Percentiles rank a stretch among this genome's conserved stretches.
phyloP scores from a whole-genome alignment of 2,113 vertebrate genomes.

The Perca fluviatilis region DNA sequence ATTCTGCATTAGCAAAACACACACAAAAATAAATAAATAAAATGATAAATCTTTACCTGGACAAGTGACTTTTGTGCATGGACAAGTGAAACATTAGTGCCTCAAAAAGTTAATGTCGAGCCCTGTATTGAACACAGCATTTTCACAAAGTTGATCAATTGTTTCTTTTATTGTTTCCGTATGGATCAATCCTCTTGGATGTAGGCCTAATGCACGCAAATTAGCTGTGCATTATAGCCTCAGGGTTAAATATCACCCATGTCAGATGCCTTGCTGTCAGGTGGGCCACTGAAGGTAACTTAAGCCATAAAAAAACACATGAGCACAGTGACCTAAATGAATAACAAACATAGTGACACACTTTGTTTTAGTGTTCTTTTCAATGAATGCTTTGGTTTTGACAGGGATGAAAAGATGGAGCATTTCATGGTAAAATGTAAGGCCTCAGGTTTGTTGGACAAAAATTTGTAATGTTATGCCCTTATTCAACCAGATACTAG shows the following conservation, averaged over 20 bases:
- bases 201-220: background rate
- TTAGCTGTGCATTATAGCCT: too few relatives aligned
- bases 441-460: too few relatives aligned
- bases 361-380: background rate
- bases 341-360: background rate
- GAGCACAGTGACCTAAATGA: background rate
- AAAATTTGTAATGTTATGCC: too few relatives aligned
- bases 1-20: too few relatives aligned
- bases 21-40: too few relatives aligned
- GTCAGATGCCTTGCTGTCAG: background rate
- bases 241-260: background rate
- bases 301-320: background rate
- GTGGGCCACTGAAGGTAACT: background rate
- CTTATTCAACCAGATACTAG: too few relatives aligned
- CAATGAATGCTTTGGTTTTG: background rate
- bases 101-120: too few relatives aligned
- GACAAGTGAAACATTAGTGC: too few relatives aligned
- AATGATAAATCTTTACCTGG: too few relatives aligned
- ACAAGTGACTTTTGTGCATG: too few relatives aligned
- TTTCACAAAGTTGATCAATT: background rate
- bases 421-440: too few relatives aligned
- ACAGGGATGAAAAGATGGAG: too few relatives aligned
- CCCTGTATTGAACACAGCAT: background rate
- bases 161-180: background rate
- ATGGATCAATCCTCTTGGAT: background rate